Evolutionary conservation across 2,797 vertebrate species (phyloP), one percentile per base, ranked within the genome.

Genomic region (Poecilia wingei): DNA sequence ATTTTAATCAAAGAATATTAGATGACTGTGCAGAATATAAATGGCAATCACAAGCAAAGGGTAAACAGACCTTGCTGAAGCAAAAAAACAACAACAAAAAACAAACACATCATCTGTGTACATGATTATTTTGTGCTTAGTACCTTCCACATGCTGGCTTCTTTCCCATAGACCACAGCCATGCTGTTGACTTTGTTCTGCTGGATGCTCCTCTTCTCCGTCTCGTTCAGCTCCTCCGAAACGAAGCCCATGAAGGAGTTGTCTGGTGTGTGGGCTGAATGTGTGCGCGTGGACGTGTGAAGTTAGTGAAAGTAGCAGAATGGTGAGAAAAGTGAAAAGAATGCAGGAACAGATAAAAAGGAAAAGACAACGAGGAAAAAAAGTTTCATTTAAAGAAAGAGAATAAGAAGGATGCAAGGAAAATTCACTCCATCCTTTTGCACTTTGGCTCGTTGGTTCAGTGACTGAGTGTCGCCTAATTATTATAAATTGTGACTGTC

Each of bases 161-260:
- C 97, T 87, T 98, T 98, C 82, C 98, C 97, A 0, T 98, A 98
- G 74, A 97, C 97, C 66, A 98, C 97, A 0, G 97, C 97, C 97
- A 99, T 98, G 95, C 96, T 97, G 95, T 95, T 94, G 86, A 96
- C 96, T 93, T 97, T 97, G 94, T 94, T 95, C 77, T 94, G 95
- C 86, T 94, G 95, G 91, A 98, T 96, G 87, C 91, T 93, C 69
- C 96, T 95, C 93, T 93, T 97, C 94, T 98, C 97, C 0, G 97
- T 97, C 84, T 95, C 93, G 71, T 97, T 97, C 86, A 98, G 96
- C 93, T 98, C 97, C 94, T 98, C 97, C 0, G 97, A 97, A 87
- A 98, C 97, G 0, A 98, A 98, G 84, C 98, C 97, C 97, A 98
- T 98, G 93, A 99, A 98, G 84, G 97, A 98, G 94, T 98, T 98